These are phyloP conservation scores for Enteromius mattozi DNA, from an alignment of 2,797 vertebrate genomes.

Conservation along the genomic window DNA sequence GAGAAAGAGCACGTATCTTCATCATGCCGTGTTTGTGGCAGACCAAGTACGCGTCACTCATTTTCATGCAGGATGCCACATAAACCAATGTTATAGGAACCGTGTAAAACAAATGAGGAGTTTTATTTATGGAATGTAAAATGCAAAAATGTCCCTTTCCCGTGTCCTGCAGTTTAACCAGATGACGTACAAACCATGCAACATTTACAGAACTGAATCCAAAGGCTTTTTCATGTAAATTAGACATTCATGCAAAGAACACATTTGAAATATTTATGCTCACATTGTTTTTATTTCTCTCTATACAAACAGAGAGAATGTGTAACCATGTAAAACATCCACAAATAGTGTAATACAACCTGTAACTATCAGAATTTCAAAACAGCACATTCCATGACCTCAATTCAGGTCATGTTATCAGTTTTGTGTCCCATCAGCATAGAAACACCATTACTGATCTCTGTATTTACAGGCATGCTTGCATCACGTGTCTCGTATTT, in stretches of 20 bases:
- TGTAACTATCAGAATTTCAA: neutral
- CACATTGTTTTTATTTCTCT: neutral
- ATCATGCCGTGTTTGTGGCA: neutral
- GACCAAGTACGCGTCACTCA: neutral
- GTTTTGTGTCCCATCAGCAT: neutral
- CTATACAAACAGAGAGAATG: neutral
- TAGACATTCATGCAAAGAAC: slow-evolving; percentile 6
- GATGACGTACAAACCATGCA: slow-evolving; percentile 17
- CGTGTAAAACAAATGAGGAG: slow-evolving; percentile 19
- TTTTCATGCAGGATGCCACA: slow-evolving; percentile 35
- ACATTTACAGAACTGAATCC: neutral
- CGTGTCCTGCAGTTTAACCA: neutral
- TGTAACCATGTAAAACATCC: neutral
- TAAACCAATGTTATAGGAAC: slow-evolving; percentile 18
- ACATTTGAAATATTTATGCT: neutral
- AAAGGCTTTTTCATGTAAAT: neutral
- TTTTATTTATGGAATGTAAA: slow-evolving; percentile 15
- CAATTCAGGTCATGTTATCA: neutral
- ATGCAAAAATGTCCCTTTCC: neutral
- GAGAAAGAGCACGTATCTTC: neutral
- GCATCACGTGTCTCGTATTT: neutral
- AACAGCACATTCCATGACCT: slow-evolving; percentile 9
- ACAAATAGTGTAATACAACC: neutral
- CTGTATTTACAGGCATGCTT: slow-evolving; percentile 4
- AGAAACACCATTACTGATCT: neutral